These are phyloP conservation scores for Phalacrocorax brasilianus DNA, from an alignment of 2,113 vertebrate species.

Conservation along the genomic window DNA sequence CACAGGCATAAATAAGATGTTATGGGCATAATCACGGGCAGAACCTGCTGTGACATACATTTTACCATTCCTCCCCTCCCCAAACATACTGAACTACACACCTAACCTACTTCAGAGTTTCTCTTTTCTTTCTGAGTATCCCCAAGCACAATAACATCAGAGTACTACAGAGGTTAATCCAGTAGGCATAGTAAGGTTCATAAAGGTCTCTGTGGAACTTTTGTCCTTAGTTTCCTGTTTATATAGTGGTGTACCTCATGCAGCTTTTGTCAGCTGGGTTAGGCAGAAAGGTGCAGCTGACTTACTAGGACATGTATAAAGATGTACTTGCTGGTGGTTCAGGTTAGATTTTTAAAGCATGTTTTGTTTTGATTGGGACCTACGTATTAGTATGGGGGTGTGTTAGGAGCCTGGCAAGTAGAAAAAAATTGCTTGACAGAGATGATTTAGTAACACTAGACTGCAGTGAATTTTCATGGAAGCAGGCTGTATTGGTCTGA, in stretches of 20 bases:
- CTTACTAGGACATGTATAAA: not conserved
- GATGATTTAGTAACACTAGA: not conserved
- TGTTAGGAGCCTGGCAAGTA: not conserved
- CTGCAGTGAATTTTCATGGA: not conserved
- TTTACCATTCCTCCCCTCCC: not conserved
- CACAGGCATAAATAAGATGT: not conserved
- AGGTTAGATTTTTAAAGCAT: not conserved
- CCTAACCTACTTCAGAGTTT: not conserved
- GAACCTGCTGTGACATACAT: not conserved
- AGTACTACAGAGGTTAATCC: not conserved
- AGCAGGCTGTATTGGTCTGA: not conserved
- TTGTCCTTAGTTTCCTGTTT: not conserved
- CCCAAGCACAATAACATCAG: fast-evolving
- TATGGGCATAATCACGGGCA: not conserved
- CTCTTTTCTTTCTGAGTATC: not conserved
- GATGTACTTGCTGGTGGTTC: not conserved
- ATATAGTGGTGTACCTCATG: not conserved
- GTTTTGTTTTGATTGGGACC: not conserved
- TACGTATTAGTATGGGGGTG: not conserved
- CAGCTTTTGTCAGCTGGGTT: not conserved
- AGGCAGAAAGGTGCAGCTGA: not conserved
- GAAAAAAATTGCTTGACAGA: not conserved
- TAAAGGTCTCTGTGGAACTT: not conserved
- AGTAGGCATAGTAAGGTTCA: not conserved
- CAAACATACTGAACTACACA: not conserved